Percentiles rank a stretch among this genome's conserved stretches.
Evolutionary conservation across 2,113 vertebrate species (phyloP).

Genomic region (Psittacula cyanocephala): DNA sequence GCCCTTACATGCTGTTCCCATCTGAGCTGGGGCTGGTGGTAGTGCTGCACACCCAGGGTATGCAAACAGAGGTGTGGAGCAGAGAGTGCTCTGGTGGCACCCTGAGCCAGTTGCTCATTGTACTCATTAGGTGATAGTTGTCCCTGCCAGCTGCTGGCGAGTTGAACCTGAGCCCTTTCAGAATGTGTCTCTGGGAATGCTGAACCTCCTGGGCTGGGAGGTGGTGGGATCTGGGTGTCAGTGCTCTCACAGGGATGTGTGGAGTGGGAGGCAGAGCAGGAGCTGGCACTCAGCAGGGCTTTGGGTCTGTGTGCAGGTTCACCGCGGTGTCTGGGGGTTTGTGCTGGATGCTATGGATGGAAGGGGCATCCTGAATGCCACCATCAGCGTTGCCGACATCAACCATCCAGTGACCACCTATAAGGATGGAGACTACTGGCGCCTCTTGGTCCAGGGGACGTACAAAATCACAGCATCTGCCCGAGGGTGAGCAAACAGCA

Average conservation of each 20-base stretch:
- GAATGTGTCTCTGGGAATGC: background rate
- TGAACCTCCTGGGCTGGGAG: background rate
- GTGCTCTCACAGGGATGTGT: fast-evolving
- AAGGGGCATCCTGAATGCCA: slow-evolving; percentile 90
- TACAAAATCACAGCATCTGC: slow-evolving; percentile 89
- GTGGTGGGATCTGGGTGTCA: background rate
- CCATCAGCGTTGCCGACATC: slow-evolving; percentile 84
- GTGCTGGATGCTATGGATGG: slow-evolving; percentile 86
- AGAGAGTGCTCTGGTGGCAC: background rate
- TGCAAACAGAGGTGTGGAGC: slow-evolving; percentile 61
- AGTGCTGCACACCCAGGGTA: background rate
- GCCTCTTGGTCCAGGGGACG: slow-evolving; percentile 85
- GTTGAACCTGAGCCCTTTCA: background rate
- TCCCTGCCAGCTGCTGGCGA: background rate
- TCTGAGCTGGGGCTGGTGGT: background rate
- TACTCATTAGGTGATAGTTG: slow-evolving; percentile 4
- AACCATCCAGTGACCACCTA: slow-evolving; percentile 86
- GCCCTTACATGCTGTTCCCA: background rate
- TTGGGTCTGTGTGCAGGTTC: slow-evolving; percentile 77
- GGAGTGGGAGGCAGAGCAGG: background rate
- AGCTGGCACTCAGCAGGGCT: background rate
- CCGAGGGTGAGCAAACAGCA: slow-evolving; percentile 76
- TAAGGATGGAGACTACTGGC: slow-evolving; percentile 92
- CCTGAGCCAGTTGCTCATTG: slow-evolving; percentile 1
- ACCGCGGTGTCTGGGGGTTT: slow-evolving; percentile 87